Evolutionary conservation across 2,888 invertebrate species (phyloP).

Genomic region (Caenorhabditis drosophilae): DNA sequence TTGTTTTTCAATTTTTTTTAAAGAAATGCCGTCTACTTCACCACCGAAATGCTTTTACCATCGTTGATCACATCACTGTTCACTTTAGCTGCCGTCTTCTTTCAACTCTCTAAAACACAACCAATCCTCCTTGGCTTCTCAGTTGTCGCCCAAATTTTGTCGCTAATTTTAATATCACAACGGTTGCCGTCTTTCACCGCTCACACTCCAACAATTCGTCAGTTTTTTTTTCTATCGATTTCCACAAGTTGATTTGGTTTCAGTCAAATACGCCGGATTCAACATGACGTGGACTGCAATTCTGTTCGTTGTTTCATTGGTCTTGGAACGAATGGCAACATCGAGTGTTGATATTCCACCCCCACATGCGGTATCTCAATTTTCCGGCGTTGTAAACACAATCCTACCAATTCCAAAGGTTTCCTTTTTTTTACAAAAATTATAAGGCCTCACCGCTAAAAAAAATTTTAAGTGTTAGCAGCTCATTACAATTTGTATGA

Average conservation of each 20-base stretch:
- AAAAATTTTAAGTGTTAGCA: background rate
- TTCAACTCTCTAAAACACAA: slow-evolving; percentile 63
- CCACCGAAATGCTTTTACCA: slow-evolving; percentile 66
- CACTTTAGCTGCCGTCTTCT: slow-evolving; percentile 66
- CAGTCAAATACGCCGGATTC: slow-evolving; percentile 67
- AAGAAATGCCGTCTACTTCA: slow-evolving; percentile 64
- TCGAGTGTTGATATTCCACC: slow-evolving; percentile 62
- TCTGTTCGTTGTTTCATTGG: slow-evolving; percentile 59
- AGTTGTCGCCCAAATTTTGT: slow-evolving; percentile 61
- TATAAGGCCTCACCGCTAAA: background rate
- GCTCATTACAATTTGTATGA: background rate
- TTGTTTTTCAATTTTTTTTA: background rate
- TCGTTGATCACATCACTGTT: slow-evolving; percentile 62
- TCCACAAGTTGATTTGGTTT: slow-evolving; percentile 18
- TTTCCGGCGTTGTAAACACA: slow-evolving; percentile 53
- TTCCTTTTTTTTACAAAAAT: background rate
- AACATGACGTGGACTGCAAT: slow-evolving; percentile 64
- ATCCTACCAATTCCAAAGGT: slow-evolving; percentile 62
- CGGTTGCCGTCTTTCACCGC: slow-evolving; percentile 66
- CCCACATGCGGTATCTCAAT: slow-evolving; percentile 55
- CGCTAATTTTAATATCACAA: slow-evolving; percentile 58
- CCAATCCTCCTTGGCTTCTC: slow-evolving; percentile 62
- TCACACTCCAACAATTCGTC: slow-evolving; percentile 66
- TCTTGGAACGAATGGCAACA: slow-evolving; percentile 60
- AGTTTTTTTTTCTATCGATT: slow-evolving; percentile 15